A percentile compares a stretch with the other conserved stretches of the same genome.
Evolutionary conservation across 64 coral and sea anemone species (phyloP).

Genomic region (Orbicella faveolata): DNA sequence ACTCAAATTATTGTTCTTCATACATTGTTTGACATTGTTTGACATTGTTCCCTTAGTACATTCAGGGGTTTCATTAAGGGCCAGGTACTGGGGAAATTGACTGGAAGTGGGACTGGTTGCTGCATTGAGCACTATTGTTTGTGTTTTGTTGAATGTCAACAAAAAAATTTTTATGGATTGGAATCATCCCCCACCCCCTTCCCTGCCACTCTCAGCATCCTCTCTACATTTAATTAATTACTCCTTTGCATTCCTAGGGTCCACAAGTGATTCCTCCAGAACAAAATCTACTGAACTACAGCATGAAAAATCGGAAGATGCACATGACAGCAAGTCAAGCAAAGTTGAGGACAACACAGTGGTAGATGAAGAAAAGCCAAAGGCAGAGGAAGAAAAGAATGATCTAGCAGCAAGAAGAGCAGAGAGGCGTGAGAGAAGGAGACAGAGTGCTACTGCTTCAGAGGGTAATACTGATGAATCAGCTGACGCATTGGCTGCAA

Average conservation of each 20-base stretch:
- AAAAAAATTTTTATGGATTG: too few species aligned
- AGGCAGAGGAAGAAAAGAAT: conserved; percentile 1
- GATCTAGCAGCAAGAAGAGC: conserved; percentile 44
- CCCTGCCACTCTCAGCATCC: too few species aligned
- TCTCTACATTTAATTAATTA: too few species aligned
- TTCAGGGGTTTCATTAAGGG: too few species aligned
- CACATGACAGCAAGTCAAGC: not conserved
- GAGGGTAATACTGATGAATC: conserved; percentile 24
- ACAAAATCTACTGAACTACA: not conserved
- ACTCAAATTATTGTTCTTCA: too few species aligned
- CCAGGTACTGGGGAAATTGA: too few species aligned
- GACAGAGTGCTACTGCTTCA: not conserved
- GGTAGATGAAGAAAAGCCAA: conserved; percentile 18
- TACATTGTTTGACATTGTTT: too few species aligned
- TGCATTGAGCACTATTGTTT: too few species aligned
- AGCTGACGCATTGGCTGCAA: conserved; percentile 3
- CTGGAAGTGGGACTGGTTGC: too few species aligned
- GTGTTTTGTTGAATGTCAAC: too few species aligned
- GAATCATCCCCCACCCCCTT: too few species aligned
- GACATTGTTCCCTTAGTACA: too few species aligned
- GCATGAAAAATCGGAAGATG: not conserved
- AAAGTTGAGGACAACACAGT: not conserved
- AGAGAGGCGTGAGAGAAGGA: conserved; percentile 34
- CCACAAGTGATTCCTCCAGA: not conserved
- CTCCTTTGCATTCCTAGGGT: not conserved